Evolutionary conservation across 2,888 invertebrate genomes (phyloP), one percentile per base, ranked within the genome.

Genomic region (Nomada hirtipes): DNA sequence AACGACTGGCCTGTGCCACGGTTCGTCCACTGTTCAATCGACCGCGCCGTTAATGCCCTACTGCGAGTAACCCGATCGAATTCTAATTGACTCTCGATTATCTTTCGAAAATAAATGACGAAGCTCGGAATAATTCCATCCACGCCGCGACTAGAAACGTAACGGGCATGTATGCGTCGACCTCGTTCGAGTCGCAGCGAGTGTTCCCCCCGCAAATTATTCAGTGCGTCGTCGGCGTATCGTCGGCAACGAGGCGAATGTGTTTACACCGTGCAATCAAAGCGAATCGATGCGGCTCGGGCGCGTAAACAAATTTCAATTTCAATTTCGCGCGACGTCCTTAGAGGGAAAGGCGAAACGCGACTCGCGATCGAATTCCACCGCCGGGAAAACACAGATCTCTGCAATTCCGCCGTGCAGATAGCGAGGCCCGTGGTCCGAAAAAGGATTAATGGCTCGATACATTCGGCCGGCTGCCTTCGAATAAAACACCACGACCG

Each of bases 281-380:
- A 72, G 65, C 84, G 64, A 86, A 86, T 86, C 86, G 86, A 86
- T 86, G 63, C 4, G 70, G 57, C 64, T n/a, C 68, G 59, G 11
- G 23, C 63, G 53, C 13, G 84, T 70, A 81, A 86, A 86, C 81
- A 84, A 76, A 74, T 72, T 72, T 65, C 69, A 71, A 69, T 81
- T 64, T 42, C 80, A 13, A 52, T 68, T 36, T 47, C 50, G 29
- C 20, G 18, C 47, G 55, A 55, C 29, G 18, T 53, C 47, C 61
- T 67, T 71, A 11, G 23, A 47, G 47, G 23, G 15, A 20, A 67
- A 36, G 2, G 18, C 1, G 20, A 9, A 20, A 36, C 29, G 26
- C 7, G 4, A 11, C 11, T 9, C 11, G n/a, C 15, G 11, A 44
- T 23, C 61, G 20, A 3, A 2, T 10, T 18, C n/a, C 0, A n/a